phyloP scores from a whole-genome alignment of 2,888 invertebrate genomes.

The Cryptus armator region DNA sequence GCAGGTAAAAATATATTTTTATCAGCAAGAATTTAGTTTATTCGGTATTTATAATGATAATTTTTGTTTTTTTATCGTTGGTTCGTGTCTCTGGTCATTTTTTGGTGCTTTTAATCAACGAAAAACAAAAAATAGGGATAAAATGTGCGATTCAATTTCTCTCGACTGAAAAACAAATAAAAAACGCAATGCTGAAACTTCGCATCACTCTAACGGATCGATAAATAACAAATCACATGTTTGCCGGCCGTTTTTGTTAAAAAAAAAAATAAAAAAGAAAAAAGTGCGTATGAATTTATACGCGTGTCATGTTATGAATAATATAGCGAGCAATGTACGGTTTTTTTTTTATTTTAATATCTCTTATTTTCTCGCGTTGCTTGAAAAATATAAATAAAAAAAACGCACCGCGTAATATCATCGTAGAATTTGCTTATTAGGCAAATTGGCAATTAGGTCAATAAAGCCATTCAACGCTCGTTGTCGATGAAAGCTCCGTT shows the following conservation, averaged over 20 bases:
- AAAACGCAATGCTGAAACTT: neutral
- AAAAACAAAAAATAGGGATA: conserved; percentile 8
- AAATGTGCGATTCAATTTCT: conserved; percentile 11
- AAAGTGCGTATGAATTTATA: neutral
- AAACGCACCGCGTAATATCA: conserved; percentile 1
- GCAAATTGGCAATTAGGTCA: conserved; percentile 18
- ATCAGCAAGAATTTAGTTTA: no score
- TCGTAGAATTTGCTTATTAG: neutral
- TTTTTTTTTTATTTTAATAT: neutral
- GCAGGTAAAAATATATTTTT: no score
- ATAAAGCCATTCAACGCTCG: neutral
- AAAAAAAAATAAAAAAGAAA: neutral
- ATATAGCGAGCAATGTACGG: neutral
- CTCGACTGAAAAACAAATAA: neutral
- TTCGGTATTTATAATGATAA: no score
- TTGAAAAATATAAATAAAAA: neutral
- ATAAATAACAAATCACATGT: neutral
- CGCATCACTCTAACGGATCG: neutral
- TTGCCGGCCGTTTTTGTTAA: neutral
- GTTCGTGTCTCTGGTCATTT: neutral
- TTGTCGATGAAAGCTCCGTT: neutral
- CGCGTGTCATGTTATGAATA: neutral
- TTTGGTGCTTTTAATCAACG: neutral
- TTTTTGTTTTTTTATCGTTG: neutral
- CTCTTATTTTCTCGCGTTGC: neutral